A percentile compares a stretch with the other conserved stretches of the same genome.
phyloP scores from a whole-genome alignment of 2,113 vertebrate genomes.

The Oreochromis aureus region DNA sequence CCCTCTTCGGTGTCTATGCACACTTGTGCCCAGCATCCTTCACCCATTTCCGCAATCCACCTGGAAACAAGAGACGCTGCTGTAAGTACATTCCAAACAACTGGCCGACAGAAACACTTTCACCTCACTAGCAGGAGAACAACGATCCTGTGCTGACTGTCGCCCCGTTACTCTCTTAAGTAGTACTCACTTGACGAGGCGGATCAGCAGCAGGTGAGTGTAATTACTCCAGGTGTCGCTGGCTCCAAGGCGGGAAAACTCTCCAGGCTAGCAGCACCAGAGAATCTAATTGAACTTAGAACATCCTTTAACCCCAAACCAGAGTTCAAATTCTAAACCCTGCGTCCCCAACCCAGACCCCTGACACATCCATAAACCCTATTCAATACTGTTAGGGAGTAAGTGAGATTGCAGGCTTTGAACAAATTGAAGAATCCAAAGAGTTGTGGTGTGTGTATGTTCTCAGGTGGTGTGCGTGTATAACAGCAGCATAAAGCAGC shows the following conservation, averaged over 20 bases:
- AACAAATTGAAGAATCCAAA: background rate
- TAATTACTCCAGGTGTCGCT: background rate
- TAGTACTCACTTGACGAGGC: background rate
- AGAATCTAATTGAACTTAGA: background rate
- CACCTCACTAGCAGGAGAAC: background rate
- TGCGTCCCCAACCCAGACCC: background rate
- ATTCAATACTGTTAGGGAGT: background rate
- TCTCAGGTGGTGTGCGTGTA: conserved; percentile 81
- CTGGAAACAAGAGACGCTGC: background rate
- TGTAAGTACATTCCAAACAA: background rate
- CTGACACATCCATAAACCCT: background rate
- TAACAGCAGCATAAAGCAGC: conserved; percentile 78
- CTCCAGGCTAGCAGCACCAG: background rate
- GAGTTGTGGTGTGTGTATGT: background rate
- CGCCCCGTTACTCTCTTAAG: background rate
- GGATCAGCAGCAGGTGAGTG: background rate
- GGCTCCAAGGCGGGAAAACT: background rate
- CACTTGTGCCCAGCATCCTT: background rate
- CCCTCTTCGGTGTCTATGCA: background rate
- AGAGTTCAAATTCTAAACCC: background rate
- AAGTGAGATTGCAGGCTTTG: background rate
- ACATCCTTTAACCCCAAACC: background rate
- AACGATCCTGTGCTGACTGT: background rate
- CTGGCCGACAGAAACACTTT: background rate
- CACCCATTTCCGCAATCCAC: background rate